Evolutionary conservation across 2,888 invertebrate genomes (phyloP), one percentile per base, ranked within the genome.

Genomic region (Plutella xylostella): DNA sequence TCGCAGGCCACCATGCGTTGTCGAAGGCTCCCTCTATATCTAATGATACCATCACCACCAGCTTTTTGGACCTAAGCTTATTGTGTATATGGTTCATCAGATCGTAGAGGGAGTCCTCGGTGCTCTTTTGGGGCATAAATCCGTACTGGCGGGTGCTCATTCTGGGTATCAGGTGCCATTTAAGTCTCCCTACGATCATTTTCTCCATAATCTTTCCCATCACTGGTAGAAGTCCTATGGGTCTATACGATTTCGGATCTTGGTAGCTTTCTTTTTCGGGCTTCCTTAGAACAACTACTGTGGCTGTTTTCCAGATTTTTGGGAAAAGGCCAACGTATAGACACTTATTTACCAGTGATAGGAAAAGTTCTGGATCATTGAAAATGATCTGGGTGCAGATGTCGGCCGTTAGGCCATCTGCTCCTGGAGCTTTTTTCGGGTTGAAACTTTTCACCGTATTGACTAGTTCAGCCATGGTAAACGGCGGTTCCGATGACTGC

Each of bases 11-110:
- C 55, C 55, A 57, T 2, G 54, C 55, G 37, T 52, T 55, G 42
- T 55, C 52, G 42, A 64, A 64, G 4, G 62, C 64, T 0, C 60
- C 61, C 5, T 55, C 48, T 11, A 65, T 61, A 50, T 61, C 61
- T 7, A 60, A 40, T 22, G 57, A 52, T 0, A 62, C 33, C 4
- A 48, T 48, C 9, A 51, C 48, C 1, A 55, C 54, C 39, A 56
- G 55, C 18, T 49, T 50, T 7, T 48, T 52, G 7, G 25, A 7
- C 25, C 22, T 9, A 9, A 6, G 45, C 25, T 5, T 7, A 9
- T 6, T 18, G 35, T 1, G 33, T 33, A 1, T 12, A 9, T 0
- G 5, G 9, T 34, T 4, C 4, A 22, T 21, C 6, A 50, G 5
- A 1, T 11, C 7, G 1, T 39, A n/a, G 2, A 58, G 31, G 3